Conservation (phyloP, 2,888 invertebrate species). For the Caenorhabditis sp. region DNA sequence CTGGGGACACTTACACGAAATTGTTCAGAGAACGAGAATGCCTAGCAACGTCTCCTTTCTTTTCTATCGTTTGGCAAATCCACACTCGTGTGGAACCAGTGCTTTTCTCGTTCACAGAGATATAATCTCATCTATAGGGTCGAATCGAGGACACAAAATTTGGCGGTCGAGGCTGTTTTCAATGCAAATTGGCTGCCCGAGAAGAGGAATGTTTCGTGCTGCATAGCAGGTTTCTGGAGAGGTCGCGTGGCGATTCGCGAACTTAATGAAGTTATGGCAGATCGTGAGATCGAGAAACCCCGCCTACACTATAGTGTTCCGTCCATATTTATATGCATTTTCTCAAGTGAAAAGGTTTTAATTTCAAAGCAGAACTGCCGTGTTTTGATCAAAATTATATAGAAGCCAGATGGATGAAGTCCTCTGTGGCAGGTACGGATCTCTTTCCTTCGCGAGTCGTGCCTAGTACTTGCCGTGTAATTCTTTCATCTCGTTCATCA, state of each 20-base stretch:
- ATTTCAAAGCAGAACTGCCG: no score
- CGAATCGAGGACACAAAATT: conserved; percentile 22
- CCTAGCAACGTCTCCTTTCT: conserved; percentile 28
- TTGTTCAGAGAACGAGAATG: neutral
- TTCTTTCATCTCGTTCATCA: conserved; percentile 16
- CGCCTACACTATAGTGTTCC: no score
- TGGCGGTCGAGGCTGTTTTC: conserved; percentile 15
- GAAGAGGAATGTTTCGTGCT: neutral
- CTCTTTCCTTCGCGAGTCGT: conserved; percentile 10
- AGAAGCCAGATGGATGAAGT: neutral
- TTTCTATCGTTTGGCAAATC: neutral
- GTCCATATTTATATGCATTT: no score
- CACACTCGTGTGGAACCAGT: no score
- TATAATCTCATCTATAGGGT: conserved; percentile 20
- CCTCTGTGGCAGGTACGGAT: conserved; percentile 23
- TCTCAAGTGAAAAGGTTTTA: no score
- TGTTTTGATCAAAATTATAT: conserved; percentile 44
- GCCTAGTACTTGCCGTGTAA: conserved; percentile 26
- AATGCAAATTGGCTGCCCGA: conserved; percentile 33
- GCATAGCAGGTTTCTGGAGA: neutral
- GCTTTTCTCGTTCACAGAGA: neutral
- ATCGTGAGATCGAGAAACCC: no score
- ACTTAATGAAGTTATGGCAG: no score
- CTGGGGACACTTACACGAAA: conserved; percentile 3
- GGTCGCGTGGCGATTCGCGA: no score